Evolutionary conservation across 2,113 vertebrate species (phyloP).

Genomic region (Leptosomus discolor): DNA sequence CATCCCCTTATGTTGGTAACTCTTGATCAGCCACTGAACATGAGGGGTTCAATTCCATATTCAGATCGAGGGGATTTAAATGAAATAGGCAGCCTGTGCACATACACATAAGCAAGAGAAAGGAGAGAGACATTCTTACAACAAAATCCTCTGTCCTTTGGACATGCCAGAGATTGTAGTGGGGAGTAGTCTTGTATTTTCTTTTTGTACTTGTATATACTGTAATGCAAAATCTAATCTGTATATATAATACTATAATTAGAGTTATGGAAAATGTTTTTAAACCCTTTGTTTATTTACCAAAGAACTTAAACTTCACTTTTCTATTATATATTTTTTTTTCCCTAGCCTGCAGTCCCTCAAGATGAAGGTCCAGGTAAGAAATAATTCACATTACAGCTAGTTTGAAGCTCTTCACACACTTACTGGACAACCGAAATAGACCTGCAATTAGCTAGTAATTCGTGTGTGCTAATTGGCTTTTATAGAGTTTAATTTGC

Average conservation of each 20-base stretch:
- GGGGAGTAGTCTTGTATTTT: neutral
- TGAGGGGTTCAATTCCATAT: neutral
- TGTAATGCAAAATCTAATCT: neutral
- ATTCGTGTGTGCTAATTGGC: neutral
- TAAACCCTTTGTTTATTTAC: neutral
- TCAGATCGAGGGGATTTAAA: neutral
- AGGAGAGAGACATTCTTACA: neutral
- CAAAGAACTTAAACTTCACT: fast-evolving
- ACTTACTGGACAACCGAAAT: neutral
- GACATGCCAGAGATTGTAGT: neutral
- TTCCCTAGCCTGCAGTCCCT: neutral
- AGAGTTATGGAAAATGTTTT: neutral
- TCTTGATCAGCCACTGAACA: neutral
- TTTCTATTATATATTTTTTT: neutral
- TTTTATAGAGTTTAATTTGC: neutral
- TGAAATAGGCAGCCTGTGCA: neutral
- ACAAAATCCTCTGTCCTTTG: neutral
- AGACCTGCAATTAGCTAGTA: neutral
- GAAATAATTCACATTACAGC: neutral
- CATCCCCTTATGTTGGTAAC: neutral
- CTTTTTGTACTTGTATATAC: neutral
- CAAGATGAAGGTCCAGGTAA: neutral
- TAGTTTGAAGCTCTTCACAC: neutral
- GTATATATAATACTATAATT: neutral
- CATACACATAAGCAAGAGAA: neutral